Evolutionary conservation across 2,888 invertebrate species (phyloP).

Genomic region (Drosophila parthenogenetica): DNA sequence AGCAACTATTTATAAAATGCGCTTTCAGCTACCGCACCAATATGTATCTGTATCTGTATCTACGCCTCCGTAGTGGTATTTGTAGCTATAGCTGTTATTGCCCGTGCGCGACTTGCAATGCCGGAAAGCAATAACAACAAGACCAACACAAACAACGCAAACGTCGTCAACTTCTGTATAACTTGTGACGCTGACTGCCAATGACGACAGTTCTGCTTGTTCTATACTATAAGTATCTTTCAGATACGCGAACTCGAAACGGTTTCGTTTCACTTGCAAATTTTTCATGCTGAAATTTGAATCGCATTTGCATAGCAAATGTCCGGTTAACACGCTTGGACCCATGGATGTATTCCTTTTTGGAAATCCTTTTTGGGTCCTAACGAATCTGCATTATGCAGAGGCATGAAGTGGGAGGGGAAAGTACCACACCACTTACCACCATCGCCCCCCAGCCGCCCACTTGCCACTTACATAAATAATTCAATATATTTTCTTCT

Average conservation of each 20-base stretch:
- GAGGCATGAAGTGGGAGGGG: not conserved
- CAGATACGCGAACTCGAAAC: slow-evolving; percentile 39
- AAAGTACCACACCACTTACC: not conserved
- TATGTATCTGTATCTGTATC: slow-evolving; percentile 43
- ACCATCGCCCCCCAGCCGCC: not conserved
- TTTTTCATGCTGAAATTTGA: slow-evolving; percentile 59
- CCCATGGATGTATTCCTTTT: slow-evolving; percentile 14
- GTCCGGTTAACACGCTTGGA: slow-evolving; percentile 28
- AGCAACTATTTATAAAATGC: slow-evolving; percentile 79
- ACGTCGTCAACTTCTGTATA: slow-evolving; percentile 55
- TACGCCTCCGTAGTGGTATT: slow-evolving; percentile 23
- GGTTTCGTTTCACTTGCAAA: slow-evolving; percentile 46
- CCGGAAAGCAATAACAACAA: slow-evolving; percentile 68
- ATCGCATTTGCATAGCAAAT: slow-evolving; percentile 75
- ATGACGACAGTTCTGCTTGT: slow-evolving; percentile 59
- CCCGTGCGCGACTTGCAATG: slow-evolving; percentile 64
- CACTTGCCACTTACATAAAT: slow-evolving; percentile 51
- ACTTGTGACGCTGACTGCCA: slow-evolving; percentile 70
- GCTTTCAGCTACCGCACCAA: slow-evolving; percentile 63
- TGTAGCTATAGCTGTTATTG: slow-evolving; percentile 34
- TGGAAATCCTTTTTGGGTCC: slow-evolving; percentile 37
- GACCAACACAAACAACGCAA: slow-evolving; percentile 13
- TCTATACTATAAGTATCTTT: slow-evolving; percentile 46
- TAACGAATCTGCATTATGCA: slow-evolving; percentile 22
- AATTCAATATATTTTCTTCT: slow-evolving; percentile 53